Percentiles rank a stretch among this genome's conserved stretches.
Evolutionary conservation across 2,888 invertebrate species (phyloP).

Genomic region (Steinernema hermaphroditum): DNA sequence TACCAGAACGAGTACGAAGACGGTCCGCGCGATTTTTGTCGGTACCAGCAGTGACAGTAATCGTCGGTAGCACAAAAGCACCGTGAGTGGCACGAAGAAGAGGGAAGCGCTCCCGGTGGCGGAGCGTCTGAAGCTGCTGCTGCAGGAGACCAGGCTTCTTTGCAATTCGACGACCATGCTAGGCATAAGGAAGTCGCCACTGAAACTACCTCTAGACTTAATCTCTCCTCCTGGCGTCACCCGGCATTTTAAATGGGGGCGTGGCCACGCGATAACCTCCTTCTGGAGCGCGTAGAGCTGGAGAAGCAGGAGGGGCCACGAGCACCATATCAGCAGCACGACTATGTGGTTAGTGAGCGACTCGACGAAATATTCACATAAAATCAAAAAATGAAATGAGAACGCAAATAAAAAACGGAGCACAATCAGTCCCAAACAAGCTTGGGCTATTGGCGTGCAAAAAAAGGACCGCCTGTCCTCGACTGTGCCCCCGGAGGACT

Average conservation of each 20-base stretch:
- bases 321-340: no score
- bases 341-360: no score
- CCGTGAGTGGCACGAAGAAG: slow-evolving; percentile 5
- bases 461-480: background rate
- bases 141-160: background rate
- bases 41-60: slow-evolving; percentile 22
- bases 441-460: no score
- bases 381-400: no score
- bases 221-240: slow-evolving; percentile 28
- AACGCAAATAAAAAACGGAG: no score
- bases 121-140: background rate
- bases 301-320: no score
- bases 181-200: background rate
- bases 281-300: no score
- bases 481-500: background rate
- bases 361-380: no score
- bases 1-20: background rate
- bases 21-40: slow-evolving; percentile 17
- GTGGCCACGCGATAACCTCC: slow-evolving; percentile 20
- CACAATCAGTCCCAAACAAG: no score
- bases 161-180: slow-evolving; percentile 18
- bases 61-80: slow-evolving; percentile 15
- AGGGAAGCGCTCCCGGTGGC: background rate
- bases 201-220: slow-evolving; percentile 25
- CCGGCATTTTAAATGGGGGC: slow-evolving; percentile 23